Evolutionary conservation across 2,113 vertebrate genomes (phyloP).

Genomic region (Eulemur macaco): DNA sequence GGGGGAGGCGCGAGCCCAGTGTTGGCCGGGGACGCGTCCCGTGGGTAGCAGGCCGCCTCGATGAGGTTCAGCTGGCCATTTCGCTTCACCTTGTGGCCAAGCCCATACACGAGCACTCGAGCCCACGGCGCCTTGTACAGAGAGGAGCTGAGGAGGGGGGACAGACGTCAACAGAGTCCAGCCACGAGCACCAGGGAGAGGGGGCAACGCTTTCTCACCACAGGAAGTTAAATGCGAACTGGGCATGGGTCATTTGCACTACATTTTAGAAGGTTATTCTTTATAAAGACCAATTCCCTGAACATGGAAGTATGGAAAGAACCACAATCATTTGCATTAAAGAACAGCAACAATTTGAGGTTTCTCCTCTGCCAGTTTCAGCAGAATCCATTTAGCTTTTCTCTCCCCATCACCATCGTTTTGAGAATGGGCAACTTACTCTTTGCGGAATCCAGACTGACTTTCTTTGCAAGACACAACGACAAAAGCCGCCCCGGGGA

Average conservation of each 20-base stretch:
- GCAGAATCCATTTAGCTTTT: not conserved
- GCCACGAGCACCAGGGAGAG: fast-evolving
- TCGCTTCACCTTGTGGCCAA: conserved; percentile 95
- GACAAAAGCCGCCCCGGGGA: conserved; percentile 96
- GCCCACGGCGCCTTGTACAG: conserved; percentile 98
- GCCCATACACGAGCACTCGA: conserved; percentile 94
- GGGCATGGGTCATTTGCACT: not conserved
- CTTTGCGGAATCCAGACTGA: conserved; percentile 96
- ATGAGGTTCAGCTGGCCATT: conserved; percentile 97
- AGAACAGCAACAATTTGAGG: not conserved
- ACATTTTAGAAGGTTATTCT: not conserved
- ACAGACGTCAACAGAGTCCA: not conserved
- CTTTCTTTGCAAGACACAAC: conserved; percentile 97
- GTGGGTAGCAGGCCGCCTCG: conserved; percentile 94
- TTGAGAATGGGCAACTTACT: conserved; percentile 86
- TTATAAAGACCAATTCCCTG: not conserved
- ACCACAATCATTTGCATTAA: not conserved
- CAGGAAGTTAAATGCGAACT: not conserved
- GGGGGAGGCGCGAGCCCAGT: conserved; percentile 96
- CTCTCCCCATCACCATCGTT: not conserved
- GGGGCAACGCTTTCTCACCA: not conserved
- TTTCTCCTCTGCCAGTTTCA: not conserved
- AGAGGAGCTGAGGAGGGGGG: conserved; percentile 88
- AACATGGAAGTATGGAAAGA: not conserved
- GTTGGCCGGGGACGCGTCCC: conserved; percentile 97